A percentile compares a stretch with the other conserved stretches of the same genome.
Evolutionary conservation across 2,113 vertebrate genomes (phyloP).

Genomic region (Colinus virginianus): DNA sequence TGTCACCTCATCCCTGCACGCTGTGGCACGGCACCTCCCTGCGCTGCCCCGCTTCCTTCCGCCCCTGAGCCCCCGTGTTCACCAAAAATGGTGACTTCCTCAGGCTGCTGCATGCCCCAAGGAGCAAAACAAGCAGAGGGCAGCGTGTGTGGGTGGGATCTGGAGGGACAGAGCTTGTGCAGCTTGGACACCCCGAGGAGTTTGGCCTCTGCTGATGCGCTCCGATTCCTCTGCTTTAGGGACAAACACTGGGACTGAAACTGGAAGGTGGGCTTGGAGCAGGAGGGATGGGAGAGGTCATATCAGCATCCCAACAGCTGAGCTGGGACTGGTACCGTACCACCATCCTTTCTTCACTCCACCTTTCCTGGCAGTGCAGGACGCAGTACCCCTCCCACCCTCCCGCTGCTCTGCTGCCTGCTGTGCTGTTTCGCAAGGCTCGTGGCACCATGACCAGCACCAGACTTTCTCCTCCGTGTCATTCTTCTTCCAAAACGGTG

Average conservation of each 20-base stretch:
- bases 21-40: conserved; percentile 15
- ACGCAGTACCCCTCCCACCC: background rate
- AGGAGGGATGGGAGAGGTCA: background rate
- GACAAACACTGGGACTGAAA: background rate
- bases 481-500: conserved; percentile 5
- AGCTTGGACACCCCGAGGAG: rapidly evolving
- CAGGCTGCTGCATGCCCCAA: background rate
- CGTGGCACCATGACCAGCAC: background rate
- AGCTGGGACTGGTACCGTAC: background rate
- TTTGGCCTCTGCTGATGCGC: background rate
- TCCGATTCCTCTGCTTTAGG: background rate
- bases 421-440: background rate
- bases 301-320: background rate
- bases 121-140: background rate
- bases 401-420: background rate
- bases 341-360: no score
- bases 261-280: background rate
- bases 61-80: background rate
- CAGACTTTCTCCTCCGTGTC: background rate
- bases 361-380: background rate
- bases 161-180: rapidly evolving
- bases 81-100: conserved; percentile 54
- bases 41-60: conserved; percentile 52
- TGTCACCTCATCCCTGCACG: background rate
- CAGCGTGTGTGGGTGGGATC: background rate